A percentile compares a stretch with the other conserved stretches of the same genome.
These are phyloP conservation scores for Watsonalla cultraria DNA, from an alignment of 2,888 invertebrate genomes.

Conservation along the genomic window DNA sequence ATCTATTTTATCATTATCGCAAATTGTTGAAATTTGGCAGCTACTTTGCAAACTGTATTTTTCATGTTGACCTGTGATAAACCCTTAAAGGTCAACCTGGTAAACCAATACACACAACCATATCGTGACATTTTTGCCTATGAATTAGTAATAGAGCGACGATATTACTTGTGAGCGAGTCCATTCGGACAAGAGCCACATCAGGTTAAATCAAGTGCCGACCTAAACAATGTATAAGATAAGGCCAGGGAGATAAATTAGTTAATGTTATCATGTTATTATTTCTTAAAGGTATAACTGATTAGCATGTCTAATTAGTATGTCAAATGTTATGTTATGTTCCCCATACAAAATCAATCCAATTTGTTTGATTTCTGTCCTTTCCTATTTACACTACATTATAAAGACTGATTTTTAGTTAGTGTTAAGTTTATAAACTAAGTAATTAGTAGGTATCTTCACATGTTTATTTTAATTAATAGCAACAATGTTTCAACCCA, in stretches of 20 bases:
- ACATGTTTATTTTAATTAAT: background rate
- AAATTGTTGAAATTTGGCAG: no score
- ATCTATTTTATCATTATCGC: background rate
- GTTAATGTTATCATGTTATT: background rate
- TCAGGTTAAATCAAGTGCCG: no score
- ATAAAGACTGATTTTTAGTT: slow-evolving; percentile 48
- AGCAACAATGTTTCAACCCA: background rate
- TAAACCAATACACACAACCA: no score
- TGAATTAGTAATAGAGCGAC: no score
- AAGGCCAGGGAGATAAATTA: background rate
- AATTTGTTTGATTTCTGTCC: background rate
- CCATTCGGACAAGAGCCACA: no score
- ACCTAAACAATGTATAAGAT: background rate
- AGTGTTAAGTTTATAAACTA: slow-evolving; percentile 9
- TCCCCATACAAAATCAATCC: background rate
- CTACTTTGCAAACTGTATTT: no score
- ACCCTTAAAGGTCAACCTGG: no score
- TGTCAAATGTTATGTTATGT: background rate
- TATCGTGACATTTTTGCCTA: no score
- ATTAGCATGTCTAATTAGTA: background rate
- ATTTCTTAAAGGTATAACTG: background rate
- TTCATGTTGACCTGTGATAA: no score
- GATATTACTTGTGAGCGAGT: no score
- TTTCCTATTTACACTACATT: slow-evolving; percentile 5
- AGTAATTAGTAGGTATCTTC: background rate